Conservation (phyloP, 2,797 vertebrate genomes). For the Pterois miles region DNA sequence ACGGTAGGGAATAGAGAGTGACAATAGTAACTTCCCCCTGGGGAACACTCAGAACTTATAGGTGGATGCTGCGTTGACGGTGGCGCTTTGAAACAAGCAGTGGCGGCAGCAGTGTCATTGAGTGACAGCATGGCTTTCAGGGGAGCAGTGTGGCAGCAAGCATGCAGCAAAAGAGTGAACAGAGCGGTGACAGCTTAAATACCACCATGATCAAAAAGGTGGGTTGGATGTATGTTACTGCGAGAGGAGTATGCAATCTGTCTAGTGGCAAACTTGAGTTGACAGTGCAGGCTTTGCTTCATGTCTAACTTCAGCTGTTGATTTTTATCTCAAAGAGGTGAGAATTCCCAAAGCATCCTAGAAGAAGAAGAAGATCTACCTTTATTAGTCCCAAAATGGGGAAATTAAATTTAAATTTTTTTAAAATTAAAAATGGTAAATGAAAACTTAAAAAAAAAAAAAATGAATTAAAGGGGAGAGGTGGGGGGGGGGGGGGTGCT, state of each 20-base stretch:
- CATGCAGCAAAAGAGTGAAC: background rate
- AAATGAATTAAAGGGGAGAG: too few relatives aligned
- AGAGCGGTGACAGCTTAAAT: background rate
- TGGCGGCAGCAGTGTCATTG: background rate
- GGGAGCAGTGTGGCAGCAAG: background rate
- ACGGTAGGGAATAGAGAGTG: background rate
- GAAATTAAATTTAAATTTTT: too few relatives aligned
- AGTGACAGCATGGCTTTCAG: background rate
- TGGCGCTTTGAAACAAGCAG: background rate
- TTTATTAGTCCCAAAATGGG: too few relatives aligned
- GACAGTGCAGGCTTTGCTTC: background rate
- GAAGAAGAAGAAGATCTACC: too few relatives aligned
- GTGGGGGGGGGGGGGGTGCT: too few relatives aligned
- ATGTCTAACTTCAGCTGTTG: background rate
- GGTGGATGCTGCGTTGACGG: background rate
- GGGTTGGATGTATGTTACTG: background rate
- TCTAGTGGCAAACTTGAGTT: background rate
- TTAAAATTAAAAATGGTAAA: too few relatives aligned
- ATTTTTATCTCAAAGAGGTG: background rate
- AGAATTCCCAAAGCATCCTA: too few relatives aligned
- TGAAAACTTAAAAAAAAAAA: too few relatives aligned
- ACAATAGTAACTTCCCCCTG: background rate
- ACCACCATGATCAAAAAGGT: background rate
- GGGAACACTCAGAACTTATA: background rate
- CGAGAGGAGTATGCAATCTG: background rate